These are phyloP conservation scores for Athalia circularis DNA, from an alignment of 2,888 invertebrate genomes.

Conservation along the genomic window DNA sequence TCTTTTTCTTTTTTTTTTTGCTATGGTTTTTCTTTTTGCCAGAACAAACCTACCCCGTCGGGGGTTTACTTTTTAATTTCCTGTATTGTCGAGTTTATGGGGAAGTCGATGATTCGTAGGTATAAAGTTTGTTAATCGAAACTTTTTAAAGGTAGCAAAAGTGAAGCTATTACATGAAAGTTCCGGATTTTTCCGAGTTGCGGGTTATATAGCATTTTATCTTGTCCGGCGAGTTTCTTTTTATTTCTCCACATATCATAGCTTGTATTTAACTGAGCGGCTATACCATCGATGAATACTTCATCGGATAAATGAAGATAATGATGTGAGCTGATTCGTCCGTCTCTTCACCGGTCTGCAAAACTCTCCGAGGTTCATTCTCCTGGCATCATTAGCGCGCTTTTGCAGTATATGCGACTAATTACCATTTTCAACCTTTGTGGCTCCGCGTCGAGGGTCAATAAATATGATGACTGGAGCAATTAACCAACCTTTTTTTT, in stretches of 20 bases:
- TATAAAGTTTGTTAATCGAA: conserved; percentile 41
- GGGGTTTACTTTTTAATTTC: conserved; percentile 34
- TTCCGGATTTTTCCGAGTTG: conserved; percentile 1
- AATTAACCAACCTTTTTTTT: neutral
- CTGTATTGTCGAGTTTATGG: conserved; percentile 39
- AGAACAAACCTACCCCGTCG: neutral
- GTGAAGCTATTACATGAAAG: conserved; percentile 4
- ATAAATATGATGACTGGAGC: conserved; percentile 14
- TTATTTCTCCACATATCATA: neutral
- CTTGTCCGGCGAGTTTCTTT: neutral
- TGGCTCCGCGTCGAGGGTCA: neutral
- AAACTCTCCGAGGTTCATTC: neutral
- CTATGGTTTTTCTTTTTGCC: neutral
- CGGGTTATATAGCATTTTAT: neutral
- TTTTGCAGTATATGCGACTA: neutral
- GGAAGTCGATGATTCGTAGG: conserved; percentile 2
- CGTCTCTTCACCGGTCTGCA: neutral
- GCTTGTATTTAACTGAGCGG: neutral
- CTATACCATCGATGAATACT: neutral
- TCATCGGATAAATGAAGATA: neutral
- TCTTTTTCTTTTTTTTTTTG: neutral
- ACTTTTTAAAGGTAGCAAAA: conserved; percentile 22
- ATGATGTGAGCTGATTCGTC: conserved; percentile 4
- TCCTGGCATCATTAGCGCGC: conserved; percentile 10
- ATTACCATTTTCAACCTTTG: conserved; percentile 7